Evolutionary conservation across 2,797 vertebrate species (phyloP).

Genomic region (Heliangelus exortis): DNA sequence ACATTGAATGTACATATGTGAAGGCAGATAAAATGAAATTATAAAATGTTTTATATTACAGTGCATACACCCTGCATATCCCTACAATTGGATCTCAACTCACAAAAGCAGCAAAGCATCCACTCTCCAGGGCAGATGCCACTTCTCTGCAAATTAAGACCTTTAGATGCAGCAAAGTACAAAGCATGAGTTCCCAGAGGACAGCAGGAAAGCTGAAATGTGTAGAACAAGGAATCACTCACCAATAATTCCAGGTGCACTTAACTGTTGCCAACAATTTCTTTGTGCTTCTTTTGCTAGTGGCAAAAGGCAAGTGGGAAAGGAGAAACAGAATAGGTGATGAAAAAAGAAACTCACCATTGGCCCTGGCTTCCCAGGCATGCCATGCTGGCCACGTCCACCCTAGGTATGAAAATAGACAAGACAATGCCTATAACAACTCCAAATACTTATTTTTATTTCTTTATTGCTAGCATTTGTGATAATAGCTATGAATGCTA

Average conservation of each 20-base stretch:
- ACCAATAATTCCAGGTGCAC: background rate
- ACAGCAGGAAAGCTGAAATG: background rate
- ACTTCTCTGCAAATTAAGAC: background rate
- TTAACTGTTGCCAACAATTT: background rate
- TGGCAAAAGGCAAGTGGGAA: background rate
- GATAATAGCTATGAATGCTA: background rate
- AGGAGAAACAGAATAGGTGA: background rate
- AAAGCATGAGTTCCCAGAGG: background rate
- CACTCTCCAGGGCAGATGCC: background rate
- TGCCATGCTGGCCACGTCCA: constrained; percentile 88
- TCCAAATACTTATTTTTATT: background rate
- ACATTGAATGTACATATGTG: too few relatives aligned
- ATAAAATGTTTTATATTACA: background rate
- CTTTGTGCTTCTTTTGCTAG: background rate
- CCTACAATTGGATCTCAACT: background rate
- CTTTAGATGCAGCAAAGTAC: background rate
- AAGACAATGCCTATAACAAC: background rate
- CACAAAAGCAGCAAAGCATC: background rate
- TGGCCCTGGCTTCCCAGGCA: constrained; percentile 91
- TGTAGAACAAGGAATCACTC: background rate
- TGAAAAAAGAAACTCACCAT: constrained; percentile 80
- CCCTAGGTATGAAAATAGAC: constrained; percentile 79
- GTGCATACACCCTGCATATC: background rate
- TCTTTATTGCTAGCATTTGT: background rate
- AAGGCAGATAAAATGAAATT: background rate